Base-by-base conservation (phyloP, 2,113 vertebrate species). In the Oreocharis arfaki region DNA sequence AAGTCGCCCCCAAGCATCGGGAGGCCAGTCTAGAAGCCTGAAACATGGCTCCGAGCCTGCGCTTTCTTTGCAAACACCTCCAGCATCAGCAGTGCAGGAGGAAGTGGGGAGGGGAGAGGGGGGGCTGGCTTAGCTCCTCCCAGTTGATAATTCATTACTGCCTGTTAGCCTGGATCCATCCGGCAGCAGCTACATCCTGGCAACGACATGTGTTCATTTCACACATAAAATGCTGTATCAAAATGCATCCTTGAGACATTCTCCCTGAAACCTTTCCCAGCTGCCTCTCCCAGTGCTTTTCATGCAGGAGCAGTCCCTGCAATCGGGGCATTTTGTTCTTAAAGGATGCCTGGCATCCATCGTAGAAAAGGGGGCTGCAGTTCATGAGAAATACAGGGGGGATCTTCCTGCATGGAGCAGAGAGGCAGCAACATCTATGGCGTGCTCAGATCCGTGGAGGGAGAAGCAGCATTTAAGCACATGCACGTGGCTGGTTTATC, bases 71-170 rank as follows among this genome's bases (percentile, higher is more conserved):
- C 83, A 33, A 90, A 81, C 76, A 96, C 71, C 59, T 92, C 71
- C 79, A 81, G 56, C 71, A 88, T 77, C 93, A 78, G 94, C 95
- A 96, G 84, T 56, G 82, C 90, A 77, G 90, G 63, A 85, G 74
- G 80, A 92, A 84, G 73, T 2, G 3, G 37, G 47, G 37, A 39
- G 57, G 57, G 69, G 89, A 81, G 76, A 1, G 3, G 32, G 46
- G 52, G 30, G 65, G 57, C 67, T 86, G 76, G 47, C 9, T 94
- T 95, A 71, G 92, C 95, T 95, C 93, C 90, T 95, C 92, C 93
- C 5, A 9, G 56, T 5, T 81, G 95, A 80, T 88, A 92, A 96
- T 92, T 95, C 88, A 89, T 95, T 78, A 84, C 73, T 0, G 87
- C 68, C 89, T 85, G 89, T 59, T 79, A 87, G 87, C 90, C 73